Base-by-base conservation (phyloP, 2,113 vertebrate species). In the Takifugu flavidus region DNA sequence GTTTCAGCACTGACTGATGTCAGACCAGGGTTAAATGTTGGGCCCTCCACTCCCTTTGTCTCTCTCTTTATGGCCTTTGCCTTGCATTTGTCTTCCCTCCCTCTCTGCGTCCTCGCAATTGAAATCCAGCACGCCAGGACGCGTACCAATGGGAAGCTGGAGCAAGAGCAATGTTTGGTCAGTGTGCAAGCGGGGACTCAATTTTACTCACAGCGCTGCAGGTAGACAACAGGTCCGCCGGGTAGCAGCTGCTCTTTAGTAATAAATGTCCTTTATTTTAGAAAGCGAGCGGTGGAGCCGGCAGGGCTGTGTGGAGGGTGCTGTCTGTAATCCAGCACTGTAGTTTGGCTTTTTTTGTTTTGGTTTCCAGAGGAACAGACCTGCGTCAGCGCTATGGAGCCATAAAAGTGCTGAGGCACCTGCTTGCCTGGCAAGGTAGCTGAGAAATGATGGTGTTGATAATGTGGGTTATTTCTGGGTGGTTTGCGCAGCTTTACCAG, bases 221-320 rank as follows among this genome's bases (percentile, higher is more conserved):
- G 84, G 86, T 78, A 74, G 80, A 67, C 45, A 44, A 57, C 72
- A 62, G 58, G 67, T 79, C 61, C 59, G 44, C 56, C 61, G 29
- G n/a, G 53, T 45, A 6, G 0, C 43, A 63, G 70, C 61, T 70
- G 65, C 80, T 65, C 50, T 1, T 62, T 39, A 5, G 69, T 84
- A 83, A 89, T 85, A 83, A 88, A 89, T 79, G 80, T 84, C 82
- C 75, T 88, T 87, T 90, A 88, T 88, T 88, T 85, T 66, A 77
- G 81, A 83, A 79, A 82, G 78, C 78, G 49, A 59, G 74, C 45
- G 66, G 65, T 62, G 70, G 59, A 61, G 54, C 10, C 49, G 31
- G 72, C 59, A 53, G n/a, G 74, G 72, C 34, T 4, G 52, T 51
- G 68, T 11, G 60, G 25, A 57, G 61, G 66, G 62, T 20, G 56